These are phyloP conservation scores for Sarcophaga carnaria DNA, from an alignment of 2,888 invertebrate genomes.

Conservation along the genomic window DNA sequence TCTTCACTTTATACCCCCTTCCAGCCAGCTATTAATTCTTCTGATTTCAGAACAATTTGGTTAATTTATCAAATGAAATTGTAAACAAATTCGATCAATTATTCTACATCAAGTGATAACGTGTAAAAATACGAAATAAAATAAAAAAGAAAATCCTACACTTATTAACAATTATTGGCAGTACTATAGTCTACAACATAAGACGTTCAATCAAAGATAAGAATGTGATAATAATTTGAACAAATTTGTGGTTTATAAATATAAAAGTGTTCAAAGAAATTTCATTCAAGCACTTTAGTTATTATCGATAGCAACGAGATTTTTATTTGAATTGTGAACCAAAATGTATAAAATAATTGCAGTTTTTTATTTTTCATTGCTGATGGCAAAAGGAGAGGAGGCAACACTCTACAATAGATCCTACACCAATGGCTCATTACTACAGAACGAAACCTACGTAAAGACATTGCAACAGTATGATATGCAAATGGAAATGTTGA, in stretches of 20 bases:
- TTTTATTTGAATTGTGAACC: not conserved
- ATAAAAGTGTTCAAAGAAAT: not conserved
- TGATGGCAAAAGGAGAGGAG: not conserved
- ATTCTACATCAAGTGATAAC: too few relatives aligned
- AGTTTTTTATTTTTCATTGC: not conserved
- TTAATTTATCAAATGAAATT: too few relatives aligned
- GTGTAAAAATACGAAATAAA: too few relatives aligned
- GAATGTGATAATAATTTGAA: too few relatives aligned
- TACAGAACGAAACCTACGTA: conserved; percentile 47
- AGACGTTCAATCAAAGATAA: too few relatives aligned
- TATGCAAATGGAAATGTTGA: conserved; percentile 40
- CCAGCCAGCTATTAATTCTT: too few relatives aligned
- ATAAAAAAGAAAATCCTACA: too few relatives aligned
- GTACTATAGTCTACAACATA: too few relatives aligned
- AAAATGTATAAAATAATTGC: not conserved
- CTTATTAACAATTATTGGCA: too few relatives aligned
- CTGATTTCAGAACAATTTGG: too few relatives aligned
- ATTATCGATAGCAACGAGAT: not conserved
- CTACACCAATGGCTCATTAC: not conserved
- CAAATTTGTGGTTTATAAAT: not conserved
- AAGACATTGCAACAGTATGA: conserved; percentile 47
- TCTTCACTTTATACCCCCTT: too few relatives aligned
- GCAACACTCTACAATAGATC: not conserved
- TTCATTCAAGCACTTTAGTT: not conserved
- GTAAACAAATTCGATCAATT: too few relatives aligned